A percentile compares a stretch with the other conserved stretches of the same genome.
phyloP scores from a whole-genome alignment of 2,888 invertebrate species.

The Encarsia formosa region DNA sequence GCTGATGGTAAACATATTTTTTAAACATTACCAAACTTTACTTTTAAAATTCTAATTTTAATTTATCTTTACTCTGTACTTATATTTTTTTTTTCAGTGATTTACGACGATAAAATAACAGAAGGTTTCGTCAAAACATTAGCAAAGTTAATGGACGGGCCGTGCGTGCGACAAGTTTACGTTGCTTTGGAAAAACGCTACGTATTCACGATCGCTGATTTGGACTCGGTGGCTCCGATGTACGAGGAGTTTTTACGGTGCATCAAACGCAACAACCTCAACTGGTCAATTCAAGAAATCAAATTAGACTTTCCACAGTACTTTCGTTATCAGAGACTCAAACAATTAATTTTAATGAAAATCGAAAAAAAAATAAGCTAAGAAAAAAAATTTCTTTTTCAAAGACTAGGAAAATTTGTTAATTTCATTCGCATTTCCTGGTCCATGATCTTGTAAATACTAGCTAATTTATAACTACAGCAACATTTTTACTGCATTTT shows the following conservation, averaged over 20 bases:
- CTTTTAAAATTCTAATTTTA: slow-evolving; percentile 3
- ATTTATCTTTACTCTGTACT: slow-evolving; percentile 3
- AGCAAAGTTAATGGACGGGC: slow-evolving; percentile 62
- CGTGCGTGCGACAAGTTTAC: slow-evolving; percentile 54
- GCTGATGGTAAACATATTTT: slow-evolving; percentile 67
- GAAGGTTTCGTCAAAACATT: slow-evolving; percentile 73
- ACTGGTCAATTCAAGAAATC: slow-evolving; percentile 62
- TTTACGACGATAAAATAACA: slow-evolving; percentile 79
- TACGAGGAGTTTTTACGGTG: slow-evolving; percentile 76
- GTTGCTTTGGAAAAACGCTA: slow-evolving; percentile 81
- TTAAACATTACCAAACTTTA: not conserved
- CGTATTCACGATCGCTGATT: slow-evolving; percentile 76
- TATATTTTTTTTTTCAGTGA: too few relatives aligned
- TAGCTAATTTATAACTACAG: too few relatives aligned
- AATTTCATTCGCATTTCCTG: too few relatives aligned
- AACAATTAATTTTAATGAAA: slow-evolving; percentile 72
- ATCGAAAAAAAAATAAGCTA: slow-evolving; percentile 50
- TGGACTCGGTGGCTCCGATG: slow-evolving; percentile 81
- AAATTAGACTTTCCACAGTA: slow-evolving; percentile 73
- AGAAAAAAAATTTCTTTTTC: too few relatives aligned
- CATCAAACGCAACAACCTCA: slow-evolving; percentile 52
- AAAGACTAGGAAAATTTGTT: too few relatives aligned
- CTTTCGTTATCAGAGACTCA: slow-evolving; percentile 76
- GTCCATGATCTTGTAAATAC: too few relatives aligned
- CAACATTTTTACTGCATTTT: too few relatives aligned